Evolutionary conservation across 2,797 vertebrate genomes (phyloP).

Genomic region (Hylomyscus alleni): DNA sequence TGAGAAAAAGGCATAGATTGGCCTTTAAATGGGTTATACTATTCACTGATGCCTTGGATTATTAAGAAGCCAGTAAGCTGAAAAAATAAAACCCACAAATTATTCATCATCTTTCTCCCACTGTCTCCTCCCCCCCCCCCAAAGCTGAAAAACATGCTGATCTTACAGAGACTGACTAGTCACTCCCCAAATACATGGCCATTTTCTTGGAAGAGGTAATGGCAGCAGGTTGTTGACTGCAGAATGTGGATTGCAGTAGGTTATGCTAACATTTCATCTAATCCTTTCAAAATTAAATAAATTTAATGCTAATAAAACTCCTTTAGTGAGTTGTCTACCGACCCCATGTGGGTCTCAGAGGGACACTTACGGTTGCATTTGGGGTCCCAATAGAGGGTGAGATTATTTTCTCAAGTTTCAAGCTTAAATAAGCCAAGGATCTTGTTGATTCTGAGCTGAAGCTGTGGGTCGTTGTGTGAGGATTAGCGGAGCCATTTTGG

Average conservation of each 20-base stretch:
- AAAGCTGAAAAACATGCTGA: slow-evolving; percentile 75
- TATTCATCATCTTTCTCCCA: slow-evolving; percentile 75
- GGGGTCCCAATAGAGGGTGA: slow-evolving; percentile 75
- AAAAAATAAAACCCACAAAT: slow-evolving; percentile 66
- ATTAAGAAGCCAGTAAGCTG: slow-evolving; percentile 75
- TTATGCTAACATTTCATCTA: slow-evolving; percentile 83
- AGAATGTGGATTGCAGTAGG: slow-evolving; percentile 74
- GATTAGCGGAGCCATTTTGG: slow-evolving; percentile 80
- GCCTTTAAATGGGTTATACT: slow-evolving; percentile 65
- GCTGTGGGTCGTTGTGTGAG: slow-evolving; percentile 54
- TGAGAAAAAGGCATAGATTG: slow-evolving; percentile 69
- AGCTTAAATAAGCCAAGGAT: slow-evolving; percentile 81
- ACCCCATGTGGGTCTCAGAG: slow-evolving; percentile 72
- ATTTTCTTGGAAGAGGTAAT: slow-evolving; percentile 81
- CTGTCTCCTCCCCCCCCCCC: not conserved
- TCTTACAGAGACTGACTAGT: slow-evolving; percentile 28
- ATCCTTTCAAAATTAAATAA: slow-evolving; percentile 88
- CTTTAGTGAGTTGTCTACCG: slow-evolving; percentile 82
- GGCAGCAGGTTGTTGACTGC: slow-evolving; percentile 51
- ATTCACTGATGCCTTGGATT: slow-evolving; percentile 83
- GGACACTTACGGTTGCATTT: slow-evolving; percentile 74
- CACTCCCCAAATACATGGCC: slow-evolving; percentile 51
- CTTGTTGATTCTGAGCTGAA: slow-evolving; percentile 75
- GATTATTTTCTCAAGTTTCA: slow-evolving; percentile 86
- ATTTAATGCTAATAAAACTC: slow-evolving; percentile 86